Base-by-base conservation (phyloP, 2,888 invertebrate species). In the Frankliniella intonsa region DNA sequence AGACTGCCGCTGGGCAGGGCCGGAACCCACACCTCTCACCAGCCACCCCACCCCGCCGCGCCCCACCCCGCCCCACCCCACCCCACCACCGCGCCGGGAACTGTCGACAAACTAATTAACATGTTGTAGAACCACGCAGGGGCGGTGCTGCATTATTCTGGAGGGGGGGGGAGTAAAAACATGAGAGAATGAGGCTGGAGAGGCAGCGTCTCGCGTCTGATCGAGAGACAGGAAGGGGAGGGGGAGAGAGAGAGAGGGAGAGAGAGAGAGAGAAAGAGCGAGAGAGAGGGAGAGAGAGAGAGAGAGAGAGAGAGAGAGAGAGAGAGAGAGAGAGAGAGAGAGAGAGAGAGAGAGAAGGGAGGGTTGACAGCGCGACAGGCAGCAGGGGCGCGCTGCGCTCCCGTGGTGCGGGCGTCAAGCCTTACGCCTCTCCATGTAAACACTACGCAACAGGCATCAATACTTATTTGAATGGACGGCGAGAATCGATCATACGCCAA, bases 31-130 rank as follows among this genome's bases (percentile, higher is more conserved):
- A 38, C 38, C 38, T 38, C 38, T 38, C 38, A 2, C 2, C 38
- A 38, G 38, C 38, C 5, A 38, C 38, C 38, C 38, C 38, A 5
- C 38, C 38, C 38, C 38, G 38, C 38, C 38, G 3, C 38, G 38
- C 38, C 38, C 38, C 38, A 38, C 38, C 38, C 38, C 38, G 5
- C 38, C 38, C 38, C 38, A 38, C 38, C 38, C 5, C 38, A 38
- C 2, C 38, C 38, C 38, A 5, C 38, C 38, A 38, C 38, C 38
- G 38, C n/a, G 62, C 62, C 62, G 62, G 69, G 69, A 22, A 22
- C 69, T 69, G 69, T 69, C 69, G n/a, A 69, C 69, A 69, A 69
- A 69, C 69, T 69, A 69, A 69, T 69, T 69, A 69, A 69, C 69
- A 69, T 69, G 69, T 22, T 69, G 69, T 38, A 38, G 38, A 38